Base-by-base conservation (phyloP, 2,888 invertebrate genomes). In the Elysia crispata region DNA sequence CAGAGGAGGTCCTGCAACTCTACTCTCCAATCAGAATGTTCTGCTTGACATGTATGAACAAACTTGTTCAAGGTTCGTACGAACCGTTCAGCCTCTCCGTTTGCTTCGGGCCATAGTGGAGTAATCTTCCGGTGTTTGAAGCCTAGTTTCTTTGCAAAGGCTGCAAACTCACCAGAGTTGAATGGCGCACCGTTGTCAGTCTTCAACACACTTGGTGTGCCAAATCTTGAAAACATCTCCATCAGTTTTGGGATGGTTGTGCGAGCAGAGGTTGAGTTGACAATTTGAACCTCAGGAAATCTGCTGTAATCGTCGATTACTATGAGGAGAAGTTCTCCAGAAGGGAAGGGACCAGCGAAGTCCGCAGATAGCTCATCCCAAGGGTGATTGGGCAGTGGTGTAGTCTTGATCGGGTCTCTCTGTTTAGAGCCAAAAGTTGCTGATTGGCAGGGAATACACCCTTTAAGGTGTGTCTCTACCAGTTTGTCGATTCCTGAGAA, bases 401-500 rank as follows among this genome's bases (percentile, higher is more conserved):
- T 25, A 60, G 70, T 80, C 6, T 31, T 31, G 28, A 75, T 30
- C 0, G 79, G 79, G 23, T 79, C 79, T 25, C 25, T 20, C n/a
- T 20, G 50, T 18, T 72, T 72, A 33, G 70, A 57, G 1, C 75
- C 77, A 49, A 77, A 77, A 20, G 76, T 69, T 1, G 81, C 72
- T 49, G 83, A 81, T 60, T 82, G 77, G 57, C 84, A 85, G 23
- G 85, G 83, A 41, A 84, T 76, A 54, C 84, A 85, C n/a, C 67
- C 62, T 67, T 76, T 80, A 0, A 79, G 50, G 28, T 62, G 49
- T 18, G 77, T 73, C 73, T 86, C 85, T 13, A 84, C 85, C 62
- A 82, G 54, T 54, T 74, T 62, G 77, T 87, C 84, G 5, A 86
- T 84, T 11, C 81, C 78, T 25, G 85, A 84, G 62, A 86, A 87